Conservation (phyloP, 2,797 vertebrate species). For the Eulemur coronatus region DNA sequence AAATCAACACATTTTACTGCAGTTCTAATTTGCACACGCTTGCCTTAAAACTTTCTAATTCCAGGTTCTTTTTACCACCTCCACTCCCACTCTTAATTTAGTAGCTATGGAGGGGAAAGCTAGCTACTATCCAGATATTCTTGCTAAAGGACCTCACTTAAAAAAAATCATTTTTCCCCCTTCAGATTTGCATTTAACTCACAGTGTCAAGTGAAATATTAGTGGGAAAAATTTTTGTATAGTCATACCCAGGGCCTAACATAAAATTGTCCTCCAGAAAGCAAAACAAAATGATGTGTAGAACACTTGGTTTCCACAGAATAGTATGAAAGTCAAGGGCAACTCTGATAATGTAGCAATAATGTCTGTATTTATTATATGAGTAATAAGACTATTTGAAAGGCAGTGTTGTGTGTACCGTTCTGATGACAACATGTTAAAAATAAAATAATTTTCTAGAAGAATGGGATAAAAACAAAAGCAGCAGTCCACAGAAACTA, state of each 20-base stretch:
- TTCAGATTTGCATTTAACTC: slow-evolving; percentile 26
- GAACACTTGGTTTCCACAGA: background rate
- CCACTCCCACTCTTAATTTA: background rate
- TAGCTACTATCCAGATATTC: background rate
- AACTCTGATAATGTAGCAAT: background rate
- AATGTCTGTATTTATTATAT: background rate
- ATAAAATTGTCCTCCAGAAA: background rate
- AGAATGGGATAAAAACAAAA: background rate
- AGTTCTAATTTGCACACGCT: background rate
- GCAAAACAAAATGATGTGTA: background rate
- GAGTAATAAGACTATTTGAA: background rate
- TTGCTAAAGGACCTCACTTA: background rate
- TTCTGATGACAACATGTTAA: background rate
- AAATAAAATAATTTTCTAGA: background rate
- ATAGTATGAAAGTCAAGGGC: background rate
- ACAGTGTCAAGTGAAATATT: background rate
- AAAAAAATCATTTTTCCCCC: background rate
- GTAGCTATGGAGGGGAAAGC: background rate
- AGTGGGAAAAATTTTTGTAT: background rate
- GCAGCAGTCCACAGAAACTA: background rate
- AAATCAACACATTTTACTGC: background rate
- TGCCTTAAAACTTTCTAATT: background rate
- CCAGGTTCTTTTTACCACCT: background rate
- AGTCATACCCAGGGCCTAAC: background rate
- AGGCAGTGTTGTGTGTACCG: background rate